Evolutionary conservation across 2,113 vertebrate species (phyloP).

Genomic region (Panurus biarmicus): DNA sequence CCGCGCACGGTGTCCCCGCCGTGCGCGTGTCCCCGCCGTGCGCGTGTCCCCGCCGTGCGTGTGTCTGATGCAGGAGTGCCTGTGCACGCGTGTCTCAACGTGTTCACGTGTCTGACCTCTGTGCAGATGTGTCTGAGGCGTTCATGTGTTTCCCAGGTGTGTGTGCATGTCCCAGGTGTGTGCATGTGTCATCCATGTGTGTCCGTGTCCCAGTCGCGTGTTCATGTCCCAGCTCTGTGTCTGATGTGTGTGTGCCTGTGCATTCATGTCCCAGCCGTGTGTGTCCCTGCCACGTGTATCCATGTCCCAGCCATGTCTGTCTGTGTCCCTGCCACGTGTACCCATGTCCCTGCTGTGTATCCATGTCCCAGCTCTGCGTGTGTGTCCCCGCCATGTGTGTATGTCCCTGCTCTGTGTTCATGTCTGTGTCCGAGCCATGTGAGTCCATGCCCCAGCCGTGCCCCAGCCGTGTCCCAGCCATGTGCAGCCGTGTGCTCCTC

Average conservation of each 20-base stretch:
- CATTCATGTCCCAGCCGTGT: too few relatives aligned
- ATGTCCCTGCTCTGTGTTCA: not conserved
- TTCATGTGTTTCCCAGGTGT: not conserved
- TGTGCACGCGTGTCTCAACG: not conserved
- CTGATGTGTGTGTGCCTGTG: too few relatives aligned
- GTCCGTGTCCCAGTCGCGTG: too few relatives aligned
- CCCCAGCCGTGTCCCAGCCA: not conserved
- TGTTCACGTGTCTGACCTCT: too few relatives aligned
- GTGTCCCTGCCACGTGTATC: not conserved
- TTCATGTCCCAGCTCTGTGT: too few relatives aligned
- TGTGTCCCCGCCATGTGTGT: not conserved
- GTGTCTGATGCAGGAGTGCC: not conserved
- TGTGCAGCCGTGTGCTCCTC: not conserved
- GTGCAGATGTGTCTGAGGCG: not conserved
- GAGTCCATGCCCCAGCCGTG: not conserved
- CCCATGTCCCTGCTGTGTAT: not conserved
- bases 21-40: not conserved
- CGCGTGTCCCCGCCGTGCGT: too few relatives aligned
- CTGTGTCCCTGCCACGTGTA: not conserved
- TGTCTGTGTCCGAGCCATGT: not conserved
- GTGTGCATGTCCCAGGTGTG: not conserved
- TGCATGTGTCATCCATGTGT: too few relatives aligned
- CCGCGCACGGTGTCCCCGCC: fast-evolving
- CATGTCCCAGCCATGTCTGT: too few relatives aligned
- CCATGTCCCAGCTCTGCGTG: not conserved